Evolutionary conservation across 2,797 vertebrate species (phyloP).

Genomic region (Avahi laniger): DNA sequence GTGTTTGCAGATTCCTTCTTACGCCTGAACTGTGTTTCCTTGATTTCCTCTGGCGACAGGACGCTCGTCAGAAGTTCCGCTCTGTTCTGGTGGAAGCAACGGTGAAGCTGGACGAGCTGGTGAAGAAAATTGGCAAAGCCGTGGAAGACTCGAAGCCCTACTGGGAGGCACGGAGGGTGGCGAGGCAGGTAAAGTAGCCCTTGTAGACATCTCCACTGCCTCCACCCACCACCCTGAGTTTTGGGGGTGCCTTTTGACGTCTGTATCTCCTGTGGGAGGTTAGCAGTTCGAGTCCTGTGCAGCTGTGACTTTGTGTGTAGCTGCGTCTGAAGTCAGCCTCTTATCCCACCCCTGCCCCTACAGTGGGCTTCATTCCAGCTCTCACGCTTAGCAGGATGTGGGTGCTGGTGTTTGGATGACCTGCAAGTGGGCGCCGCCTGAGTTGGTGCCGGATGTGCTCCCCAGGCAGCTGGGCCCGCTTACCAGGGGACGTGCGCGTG

Average conservation of each 20-base stretch:
- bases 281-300: rapidly evolving
- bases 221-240: rapidly evolving
- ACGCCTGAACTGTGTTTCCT: background rate
- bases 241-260: background rate
- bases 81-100: slow-evolving; percentile 95
- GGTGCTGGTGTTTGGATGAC: background rate
- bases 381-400: background rate
- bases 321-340: background rate
- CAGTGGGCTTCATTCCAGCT: background rate
- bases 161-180: slow-evolving; percentile 96
- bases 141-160: slow-evolving; percentile 98
- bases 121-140: slow-evolving; percentile 96
- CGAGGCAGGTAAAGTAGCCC: slow-evolving; percentile 90
- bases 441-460: background rate
- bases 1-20: background rate
- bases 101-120: slow-evolving; percentile 93
- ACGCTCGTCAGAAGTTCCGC: slow-evolving; percentile 95
- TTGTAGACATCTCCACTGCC: rapidly evolving
- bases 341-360: background rate
- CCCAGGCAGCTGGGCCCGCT: background rate
- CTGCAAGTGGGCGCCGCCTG: rapidly evolving
- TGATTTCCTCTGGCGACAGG: slow-evolving; percentile 82
- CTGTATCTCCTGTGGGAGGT: rapidly evolving
- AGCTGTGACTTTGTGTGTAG: background rate
- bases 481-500: background rate